Base-by-base conservation (phyloP, 2,113 vertebrate species). In the Eretmochelys imbricata region DNA sequence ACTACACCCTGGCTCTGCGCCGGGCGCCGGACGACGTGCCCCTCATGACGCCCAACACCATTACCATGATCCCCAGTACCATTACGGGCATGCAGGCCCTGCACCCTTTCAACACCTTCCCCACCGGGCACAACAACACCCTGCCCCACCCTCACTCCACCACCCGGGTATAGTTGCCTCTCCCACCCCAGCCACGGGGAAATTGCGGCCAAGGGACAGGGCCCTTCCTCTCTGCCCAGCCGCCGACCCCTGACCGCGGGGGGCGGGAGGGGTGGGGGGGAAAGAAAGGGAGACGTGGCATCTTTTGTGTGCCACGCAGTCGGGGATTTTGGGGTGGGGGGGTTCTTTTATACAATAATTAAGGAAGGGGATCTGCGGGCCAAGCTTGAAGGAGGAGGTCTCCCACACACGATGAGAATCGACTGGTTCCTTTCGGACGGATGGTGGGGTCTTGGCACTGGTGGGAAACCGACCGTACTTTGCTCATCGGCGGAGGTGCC, bases 141-240 rank as follows among this genome's bases (percentile, higher is more conserved):
- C 97, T 99, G 93, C 99, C 99, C 87, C 99, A 99, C 94, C 99
- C 99, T 81, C 99, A 99, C 98, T 99, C 99, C 95, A 99, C 99
- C 96, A 99, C 99, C 89, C 97, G 99, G 87, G 99, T 99, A 99
- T 99, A 99, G 99, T 95, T 17, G 87, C 92, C 81, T 92, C 59
- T 93, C 97, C 94, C 95, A 98, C 96, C 97, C 76, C 86, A 80
- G 80, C 88, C 80, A 91, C 87, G 53, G 85, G 46, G 87, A 92
- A 97, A 69, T 20, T 10, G 62, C 4, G 65, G 65, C n/a, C n/a
- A n/a, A 10, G 65, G 65, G 19, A 9, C n/a, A 11, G 65, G 19
- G 8, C 65, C n/a, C 53, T 20, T 72, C 65, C 65, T 38, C 65
- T 72, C 65, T 22, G 65, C 65, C 65, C 65, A 22, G n/a, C 65